phyloP scores from a whole-genome alignment of 2,888 invertebrate genomes.

The Acronicta aceris region DNA sequence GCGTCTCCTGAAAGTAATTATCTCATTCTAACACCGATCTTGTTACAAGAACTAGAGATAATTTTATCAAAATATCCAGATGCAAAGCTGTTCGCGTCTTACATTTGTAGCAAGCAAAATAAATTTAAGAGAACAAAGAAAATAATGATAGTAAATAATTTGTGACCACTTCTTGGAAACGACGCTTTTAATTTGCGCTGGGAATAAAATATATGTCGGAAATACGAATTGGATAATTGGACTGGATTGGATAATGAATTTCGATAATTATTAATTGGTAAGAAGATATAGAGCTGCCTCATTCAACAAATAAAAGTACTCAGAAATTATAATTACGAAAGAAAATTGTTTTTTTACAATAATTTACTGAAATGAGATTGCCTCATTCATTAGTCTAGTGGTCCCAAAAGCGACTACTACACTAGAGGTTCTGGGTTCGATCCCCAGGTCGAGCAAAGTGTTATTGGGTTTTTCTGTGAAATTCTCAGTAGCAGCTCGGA shows the following conservation, averaged over 20 bases:
- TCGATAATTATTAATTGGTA: background rate
- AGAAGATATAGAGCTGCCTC: no score
- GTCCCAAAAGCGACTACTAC: no score
- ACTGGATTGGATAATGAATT: constrained; percentile 25
- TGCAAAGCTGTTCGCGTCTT: constrained; percentile 1
- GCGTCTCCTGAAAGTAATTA: constrained; percentile 40
- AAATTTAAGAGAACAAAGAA: constrained; percentile 25
- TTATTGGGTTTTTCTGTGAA: no score
- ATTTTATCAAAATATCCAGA: constrained; percentile 37
- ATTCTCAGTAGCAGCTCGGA: no score
- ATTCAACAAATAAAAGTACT: no score
- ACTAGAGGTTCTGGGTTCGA: no score
- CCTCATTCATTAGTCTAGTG: no score
- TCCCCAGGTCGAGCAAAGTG: no score
- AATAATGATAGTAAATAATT: constrained; percentile 34
- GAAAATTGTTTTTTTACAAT: no score
- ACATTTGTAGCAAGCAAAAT: constrained; percentile 22
- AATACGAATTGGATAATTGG: constrained; percentile 12
- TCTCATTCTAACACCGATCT: constrained; percentile 22
- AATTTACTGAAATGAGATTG: no score
- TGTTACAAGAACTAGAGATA: constrained; percentile 15
- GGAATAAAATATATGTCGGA: constrained; percentile 2
- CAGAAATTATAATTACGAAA: no score
- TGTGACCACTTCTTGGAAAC: constrained; percentile 13
- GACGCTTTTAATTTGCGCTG: constrained; percentile 17